Conservation (phyloP, 2,113 vertebrate genomes). For the Ciconia maguari region DNA sequence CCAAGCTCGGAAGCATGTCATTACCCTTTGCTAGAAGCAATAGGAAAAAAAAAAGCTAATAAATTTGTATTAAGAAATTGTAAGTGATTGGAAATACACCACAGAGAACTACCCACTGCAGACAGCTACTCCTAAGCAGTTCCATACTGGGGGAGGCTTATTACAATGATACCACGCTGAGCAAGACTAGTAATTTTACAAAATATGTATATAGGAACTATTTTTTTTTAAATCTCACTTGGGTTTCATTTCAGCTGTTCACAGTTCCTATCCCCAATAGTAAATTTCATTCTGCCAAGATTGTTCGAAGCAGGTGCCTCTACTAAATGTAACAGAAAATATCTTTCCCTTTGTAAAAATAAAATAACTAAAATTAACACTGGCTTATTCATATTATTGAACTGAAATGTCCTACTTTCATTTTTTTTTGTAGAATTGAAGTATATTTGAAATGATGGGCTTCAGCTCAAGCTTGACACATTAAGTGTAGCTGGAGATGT, state of each 20-base stretch:
- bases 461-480: neutral
- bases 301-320: neutral
- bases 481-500: neutral
- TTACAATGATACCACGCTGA: neutral
- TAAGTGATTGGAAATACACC: neutral
- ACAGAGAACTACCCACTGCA: neutral
- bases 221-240: neutral
- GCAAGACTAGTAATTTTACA: neutral
- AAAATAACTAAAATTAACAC: neutral
- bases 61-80: neutral
- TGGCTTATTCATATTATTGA: neutral
- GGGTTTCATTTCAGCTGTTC: neutral
- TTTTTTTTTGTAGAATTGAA: neutral
- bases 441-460: neutral
- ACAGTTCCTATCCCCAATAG: neutral
- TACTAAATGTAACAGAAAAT: neutral
- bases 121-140: neutral
- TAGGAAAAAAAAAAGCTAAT: constrained; percentile 1
- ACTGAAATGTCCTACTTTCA: neutral
- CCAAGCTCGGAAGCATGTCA: constrained; percentile 98
- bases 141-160: neutral
- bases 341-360: neutral
- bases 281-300: neutral
- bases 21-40: constrained; percentile 91
- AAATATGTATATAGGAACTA: neutral